Evolutionary conservation across 53 echinoderm and acorn worm genomes (phyloP).

Genomic region (Glandiceps talaboti): DNA sequence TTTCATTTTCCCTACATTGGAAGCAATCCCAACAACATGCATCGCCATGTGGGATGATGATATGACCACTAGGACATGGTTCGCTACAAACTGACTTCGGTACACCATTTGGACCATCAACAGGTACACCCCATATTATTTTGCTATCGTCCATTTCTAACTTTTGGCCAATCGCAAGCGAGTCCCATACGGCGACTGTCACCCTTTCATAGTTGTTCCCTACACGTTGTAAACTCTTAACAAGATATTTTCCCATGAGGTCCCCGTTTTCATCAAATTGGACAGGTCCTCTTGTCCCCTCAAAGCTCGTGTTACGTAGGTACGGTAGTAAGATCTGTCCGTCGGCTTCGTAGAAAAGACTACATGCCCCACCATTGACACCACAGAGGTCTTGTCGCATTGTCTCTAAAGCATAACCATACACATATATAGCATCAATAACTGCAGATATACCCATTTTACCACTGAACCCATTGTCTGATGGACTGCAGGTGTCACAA

Average conservation of each 20-base stretch:
- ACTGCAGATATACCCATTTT: background rate
- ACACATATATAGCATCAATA: constrained; percentile 30
- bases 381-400: constrained; percentile 12
- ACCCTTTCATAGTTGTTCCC: constrained; percentile 8
- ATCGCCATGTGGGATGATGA: background rate
- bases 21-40: background rate
- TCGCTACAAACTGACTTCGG: constrained; percentile 19
- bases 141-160: background rate
- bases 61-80: constrained; percentile 15
- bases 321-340: constrained; percentile 11
- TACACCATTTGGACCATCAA: background rate
- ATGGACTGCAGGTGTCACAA: background rate
- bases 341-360: background rate
- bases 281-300: constrained; percentile 16
- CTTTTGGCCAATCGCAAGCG: background rate
- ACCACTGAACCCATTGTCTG: constrained; percentile 2
- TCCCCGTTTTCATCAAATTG: constrained; percentile 21
- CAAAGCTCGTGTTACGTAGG: constrained; percentile 16
- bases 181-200: constrained; percentile 25
- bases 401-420: constrained; percentile 18
- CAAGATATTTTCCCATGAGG: constrained; percentile 22
- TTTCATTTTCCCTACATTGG: background rate
- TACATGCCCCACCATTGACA: background rate
- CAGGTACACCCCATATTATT: constrained; percentile 3
- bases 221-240: constrained; percentile 11